Evolutionary conservation across 2,888 invertebrate species (phyloP), one percentile per base, ranked within the genome.

Genomic region (Escarpia spicata): DNA sequence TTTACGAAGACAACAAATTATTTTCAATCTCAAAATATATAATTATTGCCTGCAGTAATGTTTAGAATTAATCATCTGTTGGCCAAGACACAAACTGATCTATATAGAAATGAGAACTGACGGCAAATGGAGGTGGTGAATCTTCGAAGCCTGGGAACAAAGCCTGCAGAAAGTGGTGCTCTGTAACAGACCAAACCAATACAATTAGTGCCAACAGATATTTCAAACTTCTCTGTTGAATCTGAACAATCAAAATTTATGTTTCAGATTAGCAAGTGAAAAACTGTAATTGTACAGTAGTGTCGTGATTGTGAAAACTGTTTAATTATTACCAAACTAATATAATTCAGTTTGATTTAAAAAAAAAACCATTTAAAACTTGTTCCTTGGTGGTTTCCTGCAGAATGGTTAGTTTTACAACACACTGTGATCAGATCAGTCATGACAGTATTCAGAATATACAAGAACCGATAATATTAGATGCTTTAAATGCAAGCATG

Each of bases 111-210:
- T 26, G 75, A 26, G 75, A 43, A 95, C 96, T 96, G 95, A 96
- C 96, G 92, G 98, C 98, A 96, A 98, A 99, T 0, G 98, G 97
- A 2, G 99, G 98, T 1, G 98, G 98, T 93, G 98, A 97, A 95
- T 99, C 99, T 92, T 98, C 98, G 97, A 99, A 97, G 0, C 99
- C 99, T 0, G 98, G 98, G 96, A 99, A 99, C 90, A 99, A 97
- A 19, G 98, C 97, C 94, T 97, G 98, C 9, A 99, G 97, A 94
- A 97, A 97, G 95, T 97, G 99, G 0, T 98, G 98, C 44, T 98
- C 98, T 96, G 94, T 43, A 95, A 94, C 89, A 92, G 3, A 37
- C 3, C 12, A n/a, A 37, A 91, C 19, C 26, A 19, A 91, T 31
- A 75, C 19, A 19, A 6, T 26, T 91, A 44, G 26, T 26, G 6